Base-by-base conservation (phyloP, 1,140 invertebrate species). In the Paraescarpia echinospica region DNA sequence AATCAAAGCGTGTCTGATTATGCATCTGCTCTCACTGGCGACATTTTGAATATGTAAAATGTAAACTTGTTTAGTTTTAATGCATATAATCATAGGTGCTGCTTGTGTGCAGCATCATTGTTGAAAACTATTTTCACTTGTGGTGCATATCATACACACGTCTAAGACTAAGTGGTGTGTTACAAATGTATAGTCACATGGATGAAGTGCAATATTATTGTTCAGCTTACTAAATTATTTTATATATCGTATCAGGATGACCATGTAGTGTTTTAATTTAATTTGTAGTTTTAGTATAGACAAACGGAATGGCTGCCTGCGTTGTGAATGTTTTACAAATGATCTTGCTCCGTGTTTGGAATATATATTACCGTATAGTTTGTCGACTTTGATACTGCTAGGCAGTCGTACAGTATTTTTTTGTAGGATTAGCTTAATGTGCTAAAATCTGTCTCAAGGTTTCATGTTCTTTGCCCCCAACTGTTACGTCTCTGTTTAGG, bases 141-240 rank as follows among this genome's bases (percentile, higher is more conserved):
- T 77, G 59, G 27, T 77, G 59, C 59, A 77, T 77, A 77, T 77
- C 59, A 77, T 77, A 77, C 1, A 77, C 59, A 77, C 22, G 18
- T 77, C 59, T 12, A 77, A 77, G 59, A 77, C 9, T 77, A 27
- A 77, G 2, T 77, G 48, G 27, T 77, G 27, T 77, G 22, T 77
- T 22, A 41, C 41, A 31, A 77, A 77, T 77, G 59, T 77, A 22
- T 77, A 77, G 27, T 77, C 59, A 77, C 8, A 27, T 22, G 59
- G 59, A 77, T 77, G 59, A 77, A 77, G 59, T 77, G 59, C 59
- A 77, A 77, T 77, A 77, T 77, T 77, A 77, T 77, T 77, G 59
- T 77, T 77, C 59, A 22, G 59, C 59, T 77, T 77, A 77, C 59
- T 77, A 77, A 77, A 77, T 77, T 77, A 77, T 77, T 77, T 77